These are phyloP conservation scores for Gallinago media DNA, from an alignment of 2,113 vertebrate species.

Conservation along the genomic window DNA sequence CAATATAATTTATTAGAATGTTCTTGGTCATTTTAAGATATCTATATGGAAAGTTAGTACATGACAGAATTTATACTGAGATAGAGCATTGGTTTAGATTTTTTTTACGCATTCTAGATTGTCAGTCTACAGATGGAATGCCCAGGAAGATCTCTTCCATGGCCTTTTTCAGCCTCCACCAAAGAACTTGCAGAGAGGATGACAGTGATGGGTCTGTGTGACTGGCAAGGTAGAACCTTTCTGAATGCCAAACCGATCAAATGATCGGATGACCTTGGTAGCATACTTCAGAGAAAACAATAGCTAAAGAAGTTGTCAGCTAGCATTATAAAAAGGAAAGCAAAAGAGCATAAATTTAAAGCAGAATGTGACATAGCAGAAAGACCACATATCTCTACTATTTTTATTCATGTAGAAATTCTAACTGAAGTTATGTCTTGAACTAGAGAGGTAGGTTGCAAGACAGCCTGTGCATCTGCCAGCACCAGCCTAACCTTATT, in stretches of 20 bases:
- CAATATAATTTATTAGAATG: background rate
- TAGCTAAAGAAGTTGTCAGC: background rate
- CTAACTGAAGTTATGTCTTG: background rate
- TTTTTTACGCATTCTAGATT: background rate
- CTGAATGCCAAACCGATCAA: background rate
- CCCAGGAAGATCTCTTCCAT: background rate
- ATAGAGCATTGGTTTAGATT: background rate
- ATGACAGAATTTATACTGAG: background rate
- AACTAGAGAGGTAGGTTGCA: background rate
- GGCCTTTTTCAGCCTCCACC: background rate
- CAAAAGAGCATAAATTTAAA: background rate
- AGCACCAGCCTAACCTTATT: background rate
- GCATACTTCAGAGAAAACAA: background rate
- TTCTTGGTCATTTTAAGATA: background rate
- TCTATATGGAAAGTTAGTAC: background rate
- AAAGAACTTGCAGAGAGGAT: background rate
- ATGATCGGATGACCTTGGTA: background rate
- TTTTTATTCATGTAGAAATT: background rate
- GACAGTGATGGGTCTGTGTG: background rate
- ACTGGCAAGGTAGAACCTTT: background rate
- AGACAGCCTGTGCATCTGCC: background rate
- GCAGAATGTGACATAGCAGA: background rate
- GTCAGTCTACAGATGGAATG: background rate
- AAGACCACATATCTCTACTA: background rate
- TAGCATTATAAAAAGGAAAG: background rate